These are phyloP conservation scores for Rotaria magnacalcarata DNA, from an alignment of 2,888 invertebrate species.

Conservation along the genomic window DNA sequence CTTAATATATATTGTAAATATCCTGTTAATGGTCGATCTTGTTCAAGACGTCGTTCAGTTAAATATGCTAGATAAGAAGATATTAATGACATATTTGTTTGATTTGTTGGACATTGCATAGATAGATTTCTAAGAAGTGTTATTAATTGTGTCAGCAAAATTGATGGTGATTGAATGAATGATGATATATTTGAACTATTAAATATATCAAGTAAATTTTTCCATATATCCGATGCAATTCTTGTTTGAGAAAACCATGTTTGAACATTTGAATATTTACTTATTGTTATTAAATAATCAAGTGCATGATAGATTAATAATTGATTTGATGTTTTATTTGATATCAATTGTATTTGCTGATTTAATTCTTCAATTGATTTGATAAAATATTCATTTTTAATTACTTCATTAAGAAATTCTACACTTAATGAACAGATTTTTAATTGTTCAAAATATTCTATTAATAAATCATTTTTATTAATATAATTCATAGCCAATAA, in stretches of 20 bases:
- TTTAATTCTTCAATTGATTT: slow-evolving; percentile 13
- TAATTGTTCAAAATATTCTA: slow-evolving; percentile 18
- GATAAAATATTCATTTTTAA: neutral
- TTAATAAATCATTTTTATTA: neutral
- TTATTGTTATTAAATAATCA: slow-evolving; percentile 8
- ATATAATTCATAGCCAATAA: neutral
- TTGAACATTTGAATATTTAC: slow-evolving; percentile 30
- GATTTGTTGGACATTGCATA: slow-evolving; percentile 26
- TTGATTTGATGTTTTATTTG: neutral
- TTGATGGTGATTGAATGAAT: neutral
- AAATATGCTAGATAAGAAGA: neutral
- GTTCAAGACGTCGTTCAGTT: slow-evolving; percentile 2
- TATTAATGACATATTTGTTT: slow-evolving; percentile 15
- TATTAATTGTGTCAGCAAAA: slow-evolving; percentile 15
- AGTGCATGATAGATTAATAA: neutral
- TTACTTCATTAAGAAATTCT: neutral
- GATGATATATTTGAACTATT: neutral
- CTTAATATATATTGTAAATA: slow-evolving; percentile 36
- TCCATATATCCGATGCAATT: neutral
- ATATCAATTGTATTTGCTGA: neutral
- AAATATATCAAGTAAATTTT: neutral
- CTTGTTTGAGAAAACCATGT: neutral
- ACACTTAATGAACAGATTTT: neutral
- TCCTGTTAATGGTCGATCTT: neutral
- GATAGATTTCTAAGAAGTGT: neutral